phyloP scores from a whole-genome alignment of 2,797 vertebrate genomes.

The Diceros bicornis region DNA sequence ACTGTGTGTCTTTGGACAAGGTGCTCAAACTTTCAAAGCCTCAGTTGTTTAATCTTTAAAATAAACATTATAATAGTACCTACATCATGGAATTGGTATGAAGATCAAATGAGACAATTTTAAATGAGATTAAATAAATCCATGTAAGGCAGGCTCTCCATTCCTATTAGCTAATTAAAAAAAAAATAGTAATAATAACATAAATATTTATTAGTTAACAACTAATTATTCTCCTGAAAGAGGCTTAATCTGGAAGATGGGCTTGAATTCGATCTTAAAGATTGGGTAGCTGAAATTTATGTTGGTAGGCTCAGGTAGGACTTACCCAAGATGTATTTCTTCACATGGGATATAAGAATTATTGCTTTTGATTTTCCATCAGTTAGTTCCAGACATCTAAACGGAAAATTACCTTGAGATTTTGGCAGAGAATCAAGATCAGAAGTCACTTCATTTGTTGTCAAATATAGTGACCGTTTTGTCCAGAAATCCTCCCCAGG shows the following conservation, averaged over 20 bases:
- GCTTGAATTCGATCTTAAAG: constrained; percentile 39
- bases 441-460: constrained; percentile 60
- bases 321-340: constrained; percentile 44
- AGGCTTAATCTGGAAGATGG: background rate
- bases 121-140: background rate
- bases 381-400: constrained; percentile 56
- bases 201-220: constrained; percentile 33
- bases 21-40: background rate
- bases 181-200: background rate
- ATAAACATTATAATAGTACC: background rate
- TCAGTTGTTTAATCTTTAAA: constrained; percentile 58
- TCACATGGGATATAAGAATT: constrained; percentile 35
- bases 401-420: constrained; percentile 62
- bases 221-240: constrained; percentile 22
- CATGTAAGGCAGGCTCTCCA: background rate
- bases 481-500: constrained; percentile 17
- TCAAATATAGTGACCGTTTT: background rate
- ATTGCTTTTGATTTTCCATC: constrained; percentile 49
- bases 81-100: background rate
- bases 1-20: background rate
- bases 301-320: background rate
- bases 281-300: background rate
- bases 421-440: constrained; percentile 57
- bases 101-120: constrained; percentile 42
- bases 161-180: constrained; percentile 32